Percentiles rank a stretch among this genome's conserved stretches.
phyloP scores from a whole-genome alignment of 35 echinoderm and acorn worm species.

The Ptychodera flava region DNA sequence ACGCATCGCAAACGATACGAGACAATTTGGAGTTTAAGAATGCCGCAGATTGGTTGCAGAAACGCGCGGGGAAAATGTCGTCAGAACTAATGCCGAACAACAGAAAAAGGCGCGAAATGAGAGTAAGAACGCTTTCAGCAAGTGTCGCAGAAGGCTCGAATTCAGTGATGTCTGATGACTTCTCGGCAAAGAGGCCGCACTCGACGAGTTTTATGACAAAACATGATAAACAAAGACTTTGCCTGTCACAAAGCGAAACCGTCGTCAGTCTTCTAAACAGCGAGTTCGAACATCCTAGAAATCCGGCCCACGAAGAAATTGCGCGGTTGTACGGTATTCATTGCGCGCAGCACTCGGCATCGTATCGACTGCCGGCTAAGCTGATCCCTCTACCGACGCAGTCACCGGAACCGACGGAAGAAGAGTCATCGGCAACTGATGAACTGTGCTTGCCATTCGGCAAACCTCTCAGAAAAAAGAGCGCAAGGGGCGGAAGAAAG shows the following conservation, averaged over 20 bases:
- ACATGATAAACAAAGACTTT: neutral
- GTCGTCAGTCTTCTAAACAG: neutral
- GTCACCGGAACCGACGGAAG: neutral
- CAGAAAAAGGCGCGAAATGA: neutral
- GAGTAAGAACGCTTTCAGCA: neutral
- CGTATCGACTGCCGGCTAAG: neutral
- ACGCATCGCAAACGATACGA: neutral
- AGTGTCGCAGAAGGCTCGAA: neutral
- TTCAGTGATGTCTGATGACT: neutral
- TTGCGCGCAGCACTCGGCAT: neutral
- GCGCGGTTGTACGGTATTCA: neutral
- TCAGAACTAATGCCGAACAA: too few species aligned
- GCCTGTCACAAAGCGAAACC: neutral
- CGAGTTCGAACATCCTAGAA: neutral
- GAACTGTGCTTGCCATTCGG: neutral
- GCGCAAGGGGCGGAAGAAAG: neutral
- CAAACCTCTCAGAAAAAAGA: neutral
- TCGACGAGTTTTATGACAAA: neutral
- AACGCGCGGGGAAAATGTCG: too few species aligned
- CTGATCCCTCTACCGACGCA: neutral
- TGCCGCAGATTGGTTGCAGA: neutral
- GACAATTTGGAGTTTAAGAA: neutral
- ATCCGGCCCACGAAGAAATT: neutral
- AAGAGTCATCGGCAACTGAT: neutral
- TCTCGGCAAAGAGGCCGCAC: neutral